Evolutionary conservation across 2,797 vertebrate species (phyloP).

Genomic region (Diceros bicornis): DNA sequence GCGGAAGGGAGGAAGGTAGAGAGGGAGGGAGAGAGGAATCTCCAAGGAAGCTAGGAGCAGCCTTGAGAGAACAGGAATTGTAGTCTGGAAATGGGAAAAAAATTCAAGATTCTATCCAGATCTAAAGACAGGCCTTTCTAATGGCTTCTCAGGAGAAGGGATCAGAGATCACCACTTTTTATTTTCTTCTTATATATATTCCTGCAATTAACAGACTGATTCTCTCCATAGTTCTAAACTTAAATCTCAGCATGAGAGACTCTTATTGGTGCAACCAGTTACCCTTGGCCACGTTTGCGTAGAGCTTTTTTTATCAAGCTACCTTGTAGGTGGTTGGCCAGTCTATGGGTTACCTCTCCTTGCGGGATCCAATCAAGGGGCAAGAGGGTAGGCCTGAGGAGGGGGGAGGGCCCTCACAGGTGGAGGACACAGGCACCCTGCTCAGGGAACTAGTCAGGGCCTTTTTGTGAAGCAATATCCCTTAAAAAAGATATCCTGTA

Average conservation of each 20-base stretch:
- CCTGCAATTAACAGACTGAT: background rate
- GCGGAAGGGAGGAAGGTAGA: background rate
- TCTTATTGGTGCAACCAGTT: background rate
- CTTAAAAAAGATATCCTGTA: background rate
- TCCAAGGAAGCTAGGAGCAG: background rate
- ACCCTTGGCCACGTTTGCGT: background rate
- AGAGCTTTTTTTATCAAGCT: background rate
- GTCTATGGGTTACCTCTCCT: background rate
- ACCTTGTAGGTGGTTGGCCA: background rate
- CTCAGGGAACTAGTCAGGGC: background rate
- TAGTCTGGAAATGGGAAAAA: conserved; percentile 13
- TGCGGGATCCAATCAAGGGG: background rate
- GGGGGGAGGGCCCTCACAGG: fast-evolving
- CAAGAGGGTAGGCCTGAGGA: background rate
- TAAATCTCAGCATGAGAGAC: background rate
- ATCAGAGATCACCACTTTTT: background rate
- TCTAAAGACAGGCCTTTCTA: background rate
- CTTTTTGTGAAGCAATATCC: background rate
- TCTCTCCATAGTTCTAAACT: background rate
- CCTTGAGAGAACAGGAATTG: background rate
- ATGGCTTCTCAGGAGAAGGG: background rate
- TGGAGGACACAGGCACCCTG: background rate
- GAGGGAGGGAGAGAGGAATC: background rate
- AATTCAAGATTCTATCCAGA: background rate
- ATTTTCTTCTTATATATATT: background rate